Conservation (phyloP, 1,140 invertebrate species). For the Potamilus streckersoni region DNA sequence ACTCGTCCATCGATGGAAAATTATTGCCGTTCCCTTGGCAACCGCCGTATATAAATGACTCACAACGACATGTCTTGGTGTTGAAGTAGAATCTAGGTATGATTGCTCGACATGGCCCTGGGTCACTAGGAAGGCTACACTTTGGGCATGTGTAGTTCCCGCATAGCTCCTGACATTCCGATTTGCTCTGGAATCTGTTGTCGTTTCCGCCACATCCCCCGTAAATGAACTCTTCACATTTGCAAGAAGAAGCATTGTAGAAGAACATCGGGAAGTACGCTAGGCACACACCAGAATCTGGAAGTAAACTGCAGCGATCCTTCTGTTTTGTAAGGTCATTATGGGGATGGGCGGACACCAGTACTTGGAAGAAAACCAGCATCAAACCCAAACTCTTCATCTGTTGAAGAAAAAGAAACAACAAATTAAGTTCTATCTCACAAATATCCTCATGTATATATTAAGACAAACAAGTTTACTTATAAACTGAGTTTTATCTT, state of each 20-base stretch:
- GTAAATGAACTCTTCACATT: conserved; percentile 64
- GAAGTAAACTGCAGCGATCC: conserved; percentile 29
- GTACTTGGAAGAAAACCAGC: too few species aligned
- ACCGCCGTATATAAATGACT: conserved; percentile 54
- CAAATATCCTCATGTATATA: too few species aligned
- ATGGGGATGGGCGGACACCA: too few species aligned
- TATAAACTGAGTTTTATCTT: too few species aligned
- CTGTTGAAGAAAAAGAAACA: too few species aligned
- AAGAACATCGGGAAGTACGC: conserved; percentile 57
- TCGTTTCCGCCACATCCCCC: conserved; percentile 64
- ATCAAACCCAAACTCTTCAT: too few species aligned
- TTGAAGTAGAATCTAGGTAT: conserved; percentile 53
- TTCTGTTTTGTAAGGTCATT: too few species aligned
- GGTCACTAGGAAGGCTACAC: conserved; percentile 82
- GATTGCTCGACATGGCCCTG: conserved; percentile 80
- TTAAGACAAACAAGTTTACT: too few species aligned
- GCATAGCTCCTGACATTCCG: conserved; percentile 40
- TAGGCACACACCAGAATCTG: conserved; percentile 43
- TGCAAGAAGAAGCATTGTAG: conserved; percentile 60
- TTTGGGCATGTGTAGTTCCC: conserved; percentile 10
- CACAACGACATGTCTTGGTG: conserved; percentile 40
- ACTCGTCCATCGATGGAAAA: conserved; percentile 47
- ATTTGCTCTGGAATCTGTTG: conserved; percentile 61
- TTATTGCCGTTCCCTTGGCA: conserved; percentile 63
- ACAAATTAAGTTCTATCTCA: too few species aligned